Evolutionary conservation across 2,797 vertebrate genomes (phyloP), one percentile per base, ranked within the genome.

Genomic region (Dryobates pubescens): DNA sequence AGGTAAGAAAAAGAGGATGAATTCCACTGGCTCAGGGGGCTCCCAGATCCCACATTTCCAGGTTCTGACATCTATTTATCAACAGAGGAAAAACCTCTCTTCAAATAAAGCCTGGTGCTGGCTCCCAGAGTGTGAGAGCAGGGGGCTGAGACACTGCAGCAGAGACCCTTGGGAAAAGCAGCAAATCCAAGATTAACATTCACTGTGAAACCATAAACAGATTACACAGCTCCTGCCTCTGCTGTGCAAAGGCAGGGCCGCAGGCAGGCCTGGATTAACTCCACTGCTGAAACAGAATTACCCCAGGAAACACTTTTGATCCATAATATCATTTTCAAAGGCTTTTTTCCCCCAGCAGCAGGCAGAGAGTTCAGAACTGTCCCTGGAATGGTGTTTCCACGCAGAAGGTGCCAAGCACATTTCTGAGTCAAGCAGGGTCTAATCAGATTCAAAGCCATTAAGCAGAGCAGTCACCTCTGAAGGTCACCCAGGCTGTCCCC

Each of bases 151-250:
- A 45, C 3, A 57, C 83, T 6, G 86, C 90, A 65, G 90, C 47
- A 84, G 30, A 64, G 20, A 88, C 90, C 93, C 90, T 71, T 77
- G 77, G 86, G 70, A 91, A 95, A 95, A 84, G 88, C 86, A 89
- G 69, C 88, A 89, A 95, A 94, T 92, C 93, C 94, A 93, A 94
- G 89, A 94, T 96, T 94, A 96, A 90, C 90, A 41, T 92, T 95
- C 68, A 58, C 93, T 94, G 83, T 95, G 91, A 96, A 95, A 89
- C 94, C 96, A 89, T 93, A 95, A 96, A 90, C 88, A 92, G 96
- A 96, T 96, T 96, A 96, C 82, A 77, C 72, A 89, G 94, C 94
- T 90, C 74, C 94, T 63, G 84, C 95, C 90, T 88, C 91, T 88
- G 77, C 15, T 92, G 88, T 78, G 87, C 87, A 92, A 92, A 95